Evolutionary conservation across 2,113 vertebrate species (phyloP).

Genomic region (Zapus hudsonius): DNA sequence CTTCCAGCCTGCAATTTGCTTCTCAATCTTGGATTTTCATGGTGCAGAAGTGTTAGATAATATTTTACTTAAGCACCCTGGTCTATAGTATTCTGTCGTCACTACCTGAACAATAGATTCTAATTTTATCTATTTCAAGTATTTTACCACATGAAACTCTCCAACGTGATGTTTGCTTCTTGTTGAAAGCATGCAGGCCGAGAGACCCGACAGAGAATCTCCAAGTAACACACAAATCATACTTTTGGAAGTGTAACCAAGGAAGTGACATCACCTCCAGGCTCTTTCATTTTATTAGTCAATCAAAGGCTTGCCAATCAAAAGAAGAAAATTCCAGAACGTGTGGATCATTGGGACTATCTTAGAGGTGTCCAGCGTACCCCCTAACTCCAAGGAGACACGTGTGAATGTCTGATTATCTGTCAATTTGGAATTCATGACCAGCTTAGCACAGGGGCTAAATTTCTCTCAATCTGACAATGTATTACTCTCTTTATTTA

Average conservation of each 20-base stretch:
- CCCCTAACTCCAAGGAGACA: not conserved
- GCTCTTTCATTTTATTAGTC: too few species aligned
- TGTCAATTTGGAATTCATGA: not conserved
- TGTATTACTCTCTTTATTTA: not conserved
- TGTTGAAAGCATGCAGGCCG: not conserved
- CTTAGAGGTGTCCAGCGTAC: not conserved
- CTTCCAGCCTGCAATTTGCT: too few species aligned
- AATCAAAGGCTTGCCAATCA: too few species aligned
- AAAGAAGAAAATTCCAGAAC: not conserved
- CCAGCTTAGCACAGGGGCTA: not conserved
- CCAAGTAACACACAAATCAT: not conserved
- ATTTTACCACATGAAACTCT: not conserved
- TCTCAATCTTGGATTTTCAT: not conserved
- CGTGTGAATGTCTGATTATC: not conserved
- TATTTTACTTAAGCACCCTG: not conserved
- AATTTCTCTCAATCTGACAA: not conserved
- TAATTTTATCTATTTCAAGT: too few species aligned
- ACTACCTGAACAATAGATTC: not conserved
- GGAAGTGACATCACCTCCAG: not conserved
- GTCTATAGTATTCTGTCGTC: not conserved
- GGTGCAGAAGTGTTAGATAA: not conserved
- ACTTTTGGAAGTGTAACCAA: not conserved
- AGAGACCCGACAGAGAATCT: not conserved
- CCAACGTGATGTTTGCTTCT: not conserved
- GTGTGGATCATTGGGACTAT: fast-evolving